A percentile compares a stretch with the other conserved stretches of the same genome.
Evolutionary conservation across 2,888 invertebrate genomes (phyloP).

Genomic region (Bhutanitis thaidina): DNA sequence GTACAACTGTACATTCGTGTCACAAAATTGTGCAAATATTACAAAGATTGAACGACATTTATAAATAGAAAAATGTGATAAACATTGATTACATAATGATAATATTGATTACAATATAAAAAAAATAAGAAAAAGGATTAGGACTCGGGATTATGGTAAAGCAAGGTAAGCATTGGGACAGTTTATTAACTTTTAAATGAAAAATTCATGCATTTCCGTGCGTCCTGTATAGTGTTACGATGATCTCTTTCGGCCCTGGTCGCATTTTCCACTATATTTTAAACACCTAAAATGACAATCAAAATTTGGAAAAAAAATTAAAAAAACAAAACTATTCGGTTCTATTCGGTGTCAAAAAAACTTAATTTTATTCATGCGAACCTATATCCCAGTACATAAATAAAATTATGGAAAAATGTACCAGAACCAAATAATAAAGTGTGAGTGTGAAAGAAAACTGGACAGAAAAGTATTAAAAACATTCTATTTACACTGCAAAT

Average conservation of each 20-base stretch:
- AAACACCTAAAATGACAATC: slow-evolving; percentile 56
- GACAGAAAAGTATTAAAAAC: too few relatives aligned
- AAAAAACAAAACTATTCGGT: slow-evolving; percentile 22
- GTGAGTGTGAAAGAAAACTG: slow-evolving; percentile 14
- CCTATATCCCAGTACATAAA: slow-evolving; percentile 30
- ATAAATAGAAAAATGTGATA: background rate
- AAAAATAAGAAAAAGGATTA: slow-evolving; percentile 14
- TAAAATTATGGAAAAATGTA: slow-evolving; percentile 53
- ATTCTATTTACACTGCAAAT: too few relatives aligned
- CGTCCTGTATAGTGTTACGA: slow-evolving; percentile 52
- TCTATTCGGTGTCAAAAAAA: background rate
- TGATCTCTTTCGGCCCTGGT: slow-evolving; percentile 79
- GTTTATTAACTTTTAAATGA: slow-evolving; percentile 24
- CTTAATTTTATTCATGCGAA: slow-evolving; percentile 30
- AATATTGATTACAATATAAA: slow-evolving; percentile 3
- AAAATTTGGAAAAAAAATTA: slow-evolving; percentile 45
- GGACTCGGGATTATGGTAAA: slow-evolving; percentile 24
- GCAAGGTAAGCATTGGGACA: slow-evolving; percentile 26
- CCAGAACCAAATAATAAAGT: slow-evolving; percentile 67
- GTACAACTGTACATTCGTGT: slow-evolving; percentile 11
- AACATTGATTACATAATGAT: slow-evolving; percentile 1
- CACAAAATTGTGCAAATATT: slow-evolving; percentile 20
- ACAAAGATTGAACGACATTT: background rate
- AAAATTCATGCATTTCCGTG: slow-evolving; percentile 57
- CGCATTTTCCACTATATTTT: slow-evolving; percentile 57